phyloP scores from a whole-genome alignment of 2,113 vertebrate genomes.

The Agapornis roseicollis region DNA sequence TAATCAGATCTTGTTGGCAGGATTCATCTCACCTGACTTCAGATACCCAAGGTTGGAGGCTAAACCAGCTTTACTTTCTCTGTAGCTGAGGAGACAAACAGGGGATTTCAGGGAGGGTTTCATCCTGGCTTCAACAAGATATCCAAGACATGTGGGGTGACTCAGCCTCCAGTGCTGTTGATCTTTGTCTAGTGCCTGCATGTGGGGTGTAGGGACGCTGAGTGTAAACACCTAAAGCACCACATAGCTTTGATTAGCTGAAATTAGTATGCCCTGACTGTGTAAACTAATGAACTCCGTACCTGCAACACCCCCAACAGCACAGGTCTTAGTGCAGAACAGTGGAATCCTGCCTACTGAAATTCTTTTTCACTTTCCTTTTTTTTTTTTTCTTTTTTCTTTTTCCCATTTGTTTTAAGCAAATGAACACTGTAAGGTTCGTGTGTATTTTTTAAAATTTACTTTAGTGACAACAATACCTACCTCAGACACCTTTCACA shows the following conservation, averaged over 20 bases:
- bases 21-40: not conserved
- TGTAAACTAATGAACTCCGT: not conserved
- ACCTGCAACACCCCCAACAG: not conserved
- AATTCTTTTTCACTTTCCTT: not conserved
- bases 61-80: not conserved
- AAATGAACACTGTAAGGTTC: not conserved
- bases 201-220: not conserved
- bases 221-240: not conserved
- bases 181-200: not conserved
- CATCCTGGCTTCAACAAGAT: not conserved
- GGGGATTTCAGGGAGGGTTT: not conserved
- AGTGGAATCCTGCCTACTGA: not conserved
- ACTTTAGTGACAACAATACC: not conserved
- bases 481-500: not conserved
- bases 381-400: too few relatives aligned
- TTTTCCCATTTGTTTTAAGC: not conserved
- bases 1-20: not conserved
- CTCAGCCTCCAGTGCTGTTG: not conserved
- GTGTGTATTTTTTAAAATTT: not conserved
- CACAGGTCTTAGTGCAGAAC: not conserved
- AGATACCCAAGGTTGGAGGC: not conserved
- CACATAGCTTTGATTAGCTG: not conserved
- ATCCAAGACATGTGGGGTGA: not conserved
- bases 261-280: not conserved
- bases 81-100: not conserved